Evolutionary conservation across 2,113 vertebrate species (phyloP).

Genomic region (Cyanoliseus patagonus): DNA sequence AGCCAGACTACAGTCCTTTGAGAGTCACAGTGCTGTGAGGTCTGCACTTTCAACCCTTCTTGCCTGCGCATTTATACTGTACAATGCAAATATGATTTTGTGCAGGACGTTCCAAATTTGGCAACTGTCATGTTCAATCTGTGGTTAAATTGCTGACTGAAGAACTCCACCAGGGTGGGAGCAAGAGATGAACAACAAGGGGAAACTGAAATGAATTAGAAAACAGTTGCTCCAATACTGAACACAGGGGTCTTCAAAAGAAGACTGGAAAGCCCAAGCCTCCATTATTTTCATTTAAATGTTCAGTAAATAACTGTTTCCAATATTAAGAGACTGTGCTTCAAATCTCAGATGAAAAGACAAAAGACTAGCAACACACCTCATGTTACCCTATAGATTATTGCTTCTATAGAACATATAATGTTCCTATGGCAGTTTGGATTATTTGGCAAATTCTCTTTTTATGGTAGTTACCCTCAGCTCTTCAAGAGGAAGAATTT

Average conservation of each 20-base stretch:
- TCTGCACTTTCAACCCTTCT: background rate
- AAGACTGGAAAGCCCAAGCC: background rate
- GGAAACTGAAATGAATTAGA: background rate
- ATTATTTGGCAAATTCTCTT: background rate
- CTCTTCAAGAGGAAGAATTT: background rate
- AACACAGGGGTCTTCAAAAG: background rate
- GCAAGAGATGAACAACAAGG: background rate
- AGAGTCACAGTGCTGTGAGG: background rate
- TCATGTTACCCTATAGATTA: background rate
- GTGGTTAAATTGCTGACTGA: conserved; percentile 3
- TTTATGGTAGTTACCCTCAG: background rate
- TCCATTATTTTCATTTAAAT: background rate
- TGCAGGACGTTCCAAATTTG: conserved; percentile 43
- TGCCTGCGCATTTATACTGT: background rate
- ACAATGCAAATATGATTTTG: background rate
- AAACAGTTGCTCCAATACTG: background rate
- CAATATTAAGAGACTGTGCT: background rate
- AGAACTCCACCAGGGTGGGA: background rate
- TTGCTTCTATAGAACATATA: background rate
- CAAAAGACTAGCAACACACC: background rate
- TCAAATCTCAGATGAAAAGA: background rate
- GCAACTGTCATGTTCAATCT: conserved; percentile 46
- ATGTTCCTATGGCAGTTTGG: background rate
- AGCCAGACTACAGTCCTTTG: background rate
- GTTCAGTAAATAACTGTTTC: background rate